phyloP scores from a whole-genome alignment of 2,797 vertebrate genomes.

The Myotis myotis region DNA sequence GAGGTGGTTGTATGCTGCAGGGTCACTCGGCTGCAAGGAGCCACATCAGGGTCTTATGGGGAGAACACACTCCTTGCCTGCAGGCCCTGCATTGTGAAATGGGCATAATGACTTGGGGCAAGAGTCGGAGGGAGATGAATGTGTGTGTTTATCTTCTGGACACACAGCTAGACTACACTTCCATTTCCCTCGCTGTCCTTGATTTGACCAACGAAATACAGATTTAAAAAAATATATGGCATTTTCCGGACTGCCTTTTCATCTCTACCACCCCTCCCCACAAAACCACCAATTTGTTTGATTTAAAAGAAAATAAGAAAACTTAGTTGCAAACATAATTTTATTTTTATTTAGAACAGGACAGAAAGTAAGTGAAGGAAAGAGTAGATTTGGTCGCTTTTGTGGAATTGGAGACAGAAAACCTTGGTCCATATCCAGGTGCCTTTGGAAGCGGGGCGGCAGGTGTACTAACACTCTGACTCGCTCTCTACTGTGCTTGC shows the following conservation, averaged over 20 bases:
- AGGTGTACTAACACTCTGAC: background rate
- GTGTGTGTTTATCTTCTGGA: background rate
- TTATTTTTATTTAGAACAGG: background rate
- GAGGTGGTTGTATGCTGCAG: background rate
- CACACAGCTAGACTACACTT: background rate
- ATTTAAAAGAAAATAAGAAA: background rate
- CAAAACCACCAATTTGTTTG: background rate
- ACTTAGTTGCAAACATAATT: background rate
- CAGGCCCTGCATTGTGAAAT: background rate
- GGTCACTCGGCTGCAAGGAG: background rate
- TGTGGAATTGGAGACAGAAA: background rate
- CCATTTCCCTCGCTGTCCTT: background rate
- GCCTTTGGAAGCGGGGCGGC: background rate
- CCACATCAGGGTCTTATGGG: background rate
- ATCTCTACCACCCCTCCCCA: rapidly evolving
- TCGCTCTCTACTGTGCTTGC: background rate
- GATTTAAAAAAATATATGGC: background rate
- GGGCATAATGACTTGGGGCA: background rate
- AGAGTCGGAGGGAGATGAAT: background rate
- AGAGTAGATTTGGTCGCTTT: background rate
- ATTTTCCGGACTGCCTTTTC: background rate
- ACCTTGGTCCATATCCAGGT: background rate
- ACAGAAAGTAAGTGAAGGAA: background rate
- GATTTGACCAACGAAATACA: background rate
- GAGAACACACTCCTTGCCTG: background rate